Percentiles rank a stretch among this genome's conserved stretches.
Evolutionary conservation across 53 echinoderm and acorn worm species (phyloP).

Genomic region (Paracentrotus lividus): DNA sequence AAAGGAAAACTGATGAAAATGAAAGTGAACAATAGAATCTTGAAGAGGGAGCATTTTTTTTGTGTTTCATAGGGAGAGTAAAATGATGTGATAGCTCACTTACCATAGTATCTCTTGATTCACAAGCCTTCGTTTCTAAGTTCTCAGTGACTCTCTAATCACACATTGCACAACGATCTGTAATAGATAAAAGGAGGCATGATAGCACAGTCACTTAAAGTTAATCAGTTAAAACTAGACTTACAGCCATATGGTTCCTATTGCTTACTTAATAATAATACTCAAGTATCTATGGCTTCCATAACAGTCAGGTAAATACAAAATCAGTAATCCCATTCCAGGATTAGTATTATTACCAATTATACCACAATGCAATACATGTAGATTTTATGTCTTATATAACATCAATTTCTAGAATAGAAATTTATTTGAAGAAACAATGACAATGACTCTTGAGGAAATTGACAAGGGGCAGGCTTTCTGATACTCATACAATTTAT

Average conservation of each 20-base stretch:
- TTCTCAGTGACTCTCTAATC: not conserved
- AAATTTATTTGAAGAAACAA: too few relatives aligned
- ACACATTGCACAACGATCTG: slow-evolving; percentile 60
- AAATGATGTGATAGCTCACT: not conserved
- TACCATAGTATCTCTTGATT: slow-evolving; percentile 67
- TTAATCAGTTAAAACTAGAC: not conserved
- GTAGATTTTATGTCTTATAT: too few relatives aligned
- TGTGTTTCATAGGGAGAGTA: not conserved
- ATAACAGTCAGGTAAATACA: not conserved
- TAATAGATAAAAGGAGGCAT: not conserved
- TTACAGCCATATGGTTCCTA: not conserved
- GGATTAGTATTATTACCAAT: not conserved
- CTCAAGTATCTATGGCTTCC: too few relatives aligned
- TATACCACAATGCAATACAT: too few relatives aligned
- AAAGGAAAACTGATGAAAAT: not conserved
- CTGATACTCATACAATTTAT: too few relatives aligned
- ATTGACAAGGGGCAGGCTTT: too few relatives aligned
- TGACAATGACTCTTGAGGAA: too few relatives aligned
- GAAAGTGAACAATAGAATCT: not conserved
- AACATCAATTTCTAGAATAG: too few relatives aligned
- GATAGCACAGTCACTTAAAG: not conserved
- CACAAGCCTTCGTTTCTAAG: slow-evolving; percentile 50
- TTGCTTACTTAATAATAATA: not conserved
- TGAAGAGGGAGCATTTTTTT: not conserved
- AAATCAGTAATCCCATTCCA: too few relatives aligned